Evolutionary conservation across 2,113 vertebrate species (phyloP), one percentile per base, ranked within the genome.

Genomic region (Poicephalus meyeri): DNA sequence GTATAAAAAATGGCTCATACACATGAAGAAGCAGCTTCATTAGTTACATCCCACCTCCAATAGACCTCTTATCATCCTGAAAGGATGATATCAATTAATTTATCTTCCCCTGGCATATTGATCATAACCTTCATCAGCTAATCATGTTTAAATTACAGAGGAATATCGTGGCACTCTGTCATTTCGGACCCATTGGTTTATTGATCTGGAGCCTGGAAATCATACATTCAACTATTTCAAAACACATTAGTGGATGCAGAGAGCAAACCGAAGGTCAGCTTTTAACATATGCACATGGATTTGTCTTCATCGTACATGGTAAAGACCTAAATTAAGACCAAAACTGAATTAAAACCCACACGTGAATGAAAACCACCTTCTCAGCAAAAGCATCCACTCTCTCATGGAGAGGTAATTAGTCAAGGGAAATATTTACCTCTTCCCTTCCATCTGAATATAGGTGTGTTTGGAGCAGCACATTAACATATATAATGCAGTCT

Each of bases 71-170:
- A 97, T 96, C 97, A 97, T 96, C 96, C 97, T 93, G 97, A 98
- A 98, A 98, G 98, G 98, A 97, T 95, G 95, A 8, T 96, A 97
- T 98, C 98, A 98, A 98, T 98, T 98, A 98, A 98, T 98, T 96
- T 96, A 97, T 97, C 97, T 97, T 97, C 80, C 78, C 77, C 24
- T 64, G n/a, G 93, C 50, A 91, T 98, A 98, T 98, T 95, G 98
- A 98, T 98, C 97, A 98, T 96, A 97, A 97, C 94, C 96, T 97
- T 97, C 97, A 98, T 96, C 98, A 98, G 97, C 98, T 98, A 98
- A 98, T 98, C 98, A 98, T 72, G 85, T 96, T 97, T 97, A 98
- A 97, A 98, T 98, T 97, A 97, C 97, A 96, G 98, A 97, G 97
- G 97, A 98, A 98, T 97, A 97, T 96, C 79, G 74, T 44, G 81